These are phyloP conservation scores for Vollenhovia emeryi DNA, from an alignment of 1,140 invertebrate genomes.

Conservation along the genomic window DNA sequence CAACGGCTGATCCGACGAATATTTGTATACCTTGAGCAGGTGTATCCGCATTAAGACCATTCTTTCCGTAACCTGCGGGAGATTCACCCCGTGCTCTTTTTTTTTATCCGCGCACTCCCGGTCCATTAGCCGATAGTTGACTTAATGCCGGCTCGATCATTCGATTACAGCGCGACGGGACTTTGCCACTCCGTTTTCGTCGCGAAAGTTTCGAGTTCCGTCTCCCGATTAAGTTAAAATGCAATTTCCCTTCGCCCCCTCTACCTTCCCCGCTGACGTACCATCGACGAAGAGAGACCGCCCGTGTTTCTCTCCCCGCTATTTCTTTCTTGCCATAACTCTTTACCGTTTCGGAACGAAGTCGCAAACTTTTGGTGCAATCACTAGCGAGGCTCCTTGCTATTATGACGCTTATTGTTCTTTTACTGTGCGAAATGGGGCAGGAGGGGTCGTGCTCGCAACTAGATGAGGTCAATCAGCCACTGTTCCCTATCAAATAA, in stretches of 20 bases:
- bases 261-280: background rate
- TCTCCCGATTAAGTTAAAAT: constrained; percentile 71
- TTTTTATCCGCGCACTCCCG: constrained; percentile 60
- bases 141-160: constrained; percentile 71
- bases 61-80: constrained; percentile 3
- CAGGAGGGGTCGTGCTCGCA: constrained; percentile 54
- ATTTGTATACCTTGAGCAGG: constrained; percentile 42
- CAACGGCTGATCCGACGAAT: no score
- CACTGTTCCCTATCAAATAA: constrained; percentile 59
- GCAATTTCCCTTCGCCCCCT: constrained; percentile 64
- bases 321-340: constrained; percentile 47
- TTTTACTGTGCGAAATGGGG: constrained; percentile 63
- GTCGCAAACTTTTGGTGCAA: constrained; percentile 60
- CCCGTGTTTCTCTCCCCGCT: constrained; percentile 10
- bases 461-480: constrained; percentile 69
- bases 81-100: constrained; percentile 56
- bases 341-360: constrained; percentile 34
- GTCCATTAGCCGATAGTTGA: constrained; percentile 73
- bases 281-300: constrained; percentile 32
- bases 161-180: constrained; percentile 68
- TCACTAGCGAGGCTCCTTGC: constrained; percentile 53
- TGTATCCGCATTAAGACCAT: constrained; percentile 3
- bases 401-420: constrained; percentile 69
- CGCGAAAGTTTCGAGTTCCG: constrained; percentile 71
- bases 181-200: constrained; percentile 66